These are phyloP conservation scores for Platycnemis pennipes DNA, from an alignment of 2,888 invertebrate genomes.

Conservation along the genomic window DNA sequence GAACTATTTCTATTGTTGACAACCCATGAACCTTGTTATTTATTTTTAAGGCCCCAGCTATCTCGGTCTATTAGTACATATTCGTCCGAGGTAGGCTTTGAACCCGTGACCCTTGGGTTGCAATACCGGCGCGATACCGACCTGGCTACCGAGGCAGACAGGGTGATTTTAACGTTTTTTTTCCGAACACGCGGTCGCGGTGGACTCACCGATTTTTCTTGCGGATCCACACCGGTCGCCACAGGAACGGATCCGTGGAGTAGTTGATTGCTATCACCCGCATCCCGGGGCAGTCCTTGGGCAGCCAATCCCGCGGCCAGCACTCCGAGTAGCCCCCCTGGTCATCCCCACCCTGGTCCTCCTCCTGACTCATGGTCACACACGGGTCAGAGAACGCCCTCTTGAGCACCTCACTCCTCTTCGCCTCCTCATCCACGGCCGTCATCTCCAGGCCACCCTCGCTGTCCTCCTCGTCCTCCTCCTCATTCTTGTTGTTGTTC, in stretches of 20 bases:
- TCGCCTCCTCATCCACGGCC: not conserved
- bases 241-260: constrained; percentile 88
- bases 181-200: not conserved
- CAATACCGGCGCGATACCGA: too few relatives aligned
- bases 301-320: constrained; percentile 86
- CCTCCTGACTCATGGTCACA: constrained; percentile 80
- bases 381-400: constrained; percentile 72
- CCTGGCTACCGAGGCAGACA: too few relatives aligned
- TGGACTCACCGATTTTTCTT: constrained; percentile 83
- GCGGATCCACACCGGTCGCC: constrained; percentile 88
- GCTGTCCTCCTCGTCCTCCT: constrained; percentile 17
- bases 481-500: constrained; percentile 75
- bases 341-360: constrained; percentile 75
- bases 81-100: too few relatives aligned
- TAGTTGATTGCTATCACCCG: constrained; percentile 91
- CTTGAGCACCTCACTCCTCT: constrained; percentile 46
- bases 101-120: too few relatives aligned
- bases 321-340: constrained; percentile 72
- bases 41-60: too few relatives aligned
- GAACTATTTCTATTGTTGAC: too few relatives aligned
- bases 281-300: constrained; percentile 87
- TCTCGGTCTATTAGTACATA: too few relatives aligned
- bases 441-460: constrained; percentile 9
- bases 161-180: too few relatives aligned
- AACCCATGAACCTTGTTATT: too few relatives aligned